Conservation (phyloP, 2,888 invertebrate species). For the Troides oblongomaculatus region DNA sequence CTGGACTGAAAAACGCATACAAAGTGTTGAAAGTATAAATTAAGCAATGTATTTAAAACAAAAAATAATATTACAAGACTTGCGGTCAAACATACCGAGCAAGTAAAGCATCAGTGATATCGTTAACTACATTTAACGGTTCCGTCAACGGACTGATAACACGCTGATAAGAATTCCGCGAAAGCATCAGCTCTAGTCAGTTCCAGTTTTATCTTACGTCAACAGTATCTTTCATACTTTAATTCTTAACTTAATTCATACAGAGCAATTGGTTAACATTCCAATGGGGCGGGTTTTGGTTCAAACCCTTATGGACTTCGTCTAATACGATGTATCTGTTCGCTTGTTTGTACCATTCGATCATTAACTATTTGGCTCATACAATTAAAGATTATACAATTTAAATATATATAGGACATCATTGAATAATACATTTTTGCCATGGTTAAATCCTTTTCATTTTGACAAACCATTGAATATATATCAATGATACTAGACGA, state of each 20-base stretch:
- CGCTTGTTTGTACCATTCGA: too few relatives aligned
- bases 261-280: too few relatives aligned
- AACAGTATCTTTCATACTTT: neutral
- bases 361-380: too few relatives aligned
- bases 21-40: neutral
- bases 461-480: too few relatives aligned
- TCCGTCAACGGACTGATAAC: conserved; percentile 3
- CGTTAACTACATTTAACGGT: neutral
- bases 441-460: too few relatives aligned
- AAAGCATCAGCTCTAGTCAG: neutral
- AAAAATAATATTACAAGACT: neutral
- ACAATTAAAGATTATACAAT: too few relatives aligned
- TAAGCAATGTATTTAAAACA: neutral
- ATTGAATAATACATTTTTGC: too few relatives aligned
- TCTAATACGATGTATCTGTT: too few relatives aligned
- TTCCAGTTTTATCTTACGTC: neutral
- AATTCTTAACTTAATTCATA: neutral
- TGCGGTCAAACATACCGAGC: neutral
- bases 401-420: too few relatives aligned
- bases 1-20: neutral
- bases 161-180: conserved; percentile 2
- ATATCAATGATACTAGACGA: too few relatives aligned
- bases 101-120: neutral
- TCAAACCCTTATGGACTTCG: too few relatives aligned
- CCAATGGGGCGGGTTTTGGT: too few relatives aligned